Conservation (phyloP, 2,113 vertebrate genomes). For the Tor tambroides region DNA sequence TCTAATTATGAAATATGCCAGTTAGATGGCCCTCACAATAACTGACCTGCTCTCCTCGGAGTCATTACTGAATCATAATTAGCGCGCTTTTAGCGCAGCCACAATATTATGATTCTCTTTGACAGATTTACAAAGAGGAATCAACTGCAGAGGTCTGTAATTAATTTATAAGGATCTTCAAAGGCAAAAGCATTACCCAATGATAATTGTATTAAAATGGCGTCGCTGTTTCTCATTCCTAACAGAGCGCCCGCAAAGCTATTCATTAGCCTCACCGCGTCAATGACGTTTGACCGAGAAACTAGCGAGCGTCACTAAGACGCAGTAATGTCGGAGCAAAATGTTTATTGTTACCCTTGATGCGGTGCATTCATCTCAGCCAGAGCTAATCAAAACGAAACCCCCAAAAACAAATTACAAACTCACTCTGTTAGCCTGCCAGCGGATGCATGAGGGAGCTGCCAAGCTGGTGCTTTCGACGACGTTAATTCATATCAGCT, state of each 20-base stretch:
- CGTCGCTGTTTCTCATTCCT: slow-evolving; percentile 29
- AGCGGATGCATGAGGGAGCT: slow-evolving; percentile 23
- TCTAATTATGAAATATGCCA: slow-evolving; percentile 72
- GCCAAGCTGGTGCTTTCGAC: slow-evolving; percentile 24
- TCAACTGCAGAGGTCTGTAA: neutral
- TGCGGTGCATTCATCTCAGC: slow-evolving; percentile 42
- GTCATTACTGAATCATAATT: slow-evolving; percentile 66
- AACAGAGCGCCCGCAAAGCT: slow-evolving; percentile 5
- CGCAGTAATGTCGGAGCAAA: slow-evolving; percentile 36
- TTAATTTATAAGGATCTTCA: slow-evolving; percentile 42
- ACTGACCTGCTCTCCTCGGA: slow-evolving; percentile 66
- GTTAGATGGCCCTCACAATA: slow-evolving; percentile 63
- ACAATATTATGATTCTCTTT: slow-evolving; percentile 39
- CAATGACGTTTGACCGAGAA: neutral
- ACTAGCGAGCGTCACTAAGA: neutral
- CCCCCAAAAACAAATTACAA: slow-evolving; percentile 34
- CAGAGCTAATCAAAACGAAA: slow-evolving; percentile 44
- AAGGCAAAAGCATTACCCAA: slow-evolving; percentile 28
- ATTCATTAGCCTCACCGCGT: neutral
- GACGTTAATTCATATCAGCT: slow-evolving; percentile 35
- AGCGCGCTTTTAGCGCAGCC: slow-evolving; percentile 13
- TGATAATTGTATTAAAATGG: slow-evolving; percentile 39
- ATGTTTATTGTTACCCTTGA: slow-evolving; percentile 53
- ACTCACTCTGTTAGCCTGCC: slow-evolving; percentile 24
- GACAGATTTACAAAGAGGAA: slow-evolving; percentile 32